Evolutionary conservation across 2,888 invertebrate species (phyloP), one percentile per base, ranked within the genome.

Genomic region (Opisthograptis luteolata): DNA sequence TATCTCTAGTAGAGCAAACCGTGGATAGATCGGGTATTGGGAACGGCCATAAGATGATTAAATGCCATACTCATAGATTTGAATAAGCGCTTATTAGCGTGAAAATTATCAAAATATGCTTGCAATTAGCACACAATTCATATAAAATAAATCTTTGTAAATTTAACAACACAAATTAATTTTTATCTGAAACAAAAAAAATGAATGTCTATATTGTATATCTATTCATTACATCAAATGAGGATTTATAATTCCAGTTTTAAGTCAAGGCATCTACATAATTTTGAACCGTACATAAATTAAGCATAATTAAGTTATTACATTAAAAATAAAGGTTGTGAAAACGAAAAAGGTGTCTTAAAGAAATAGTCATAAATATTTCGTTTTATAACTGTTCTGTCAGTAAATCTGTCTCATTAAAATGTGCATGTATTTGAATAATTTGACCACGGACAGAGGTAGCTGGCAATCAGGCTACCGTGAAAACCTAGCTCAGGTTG

Each of bases 351-450:
- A 36, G 5, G 3, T n/a, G 14, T 14, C 22, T 30, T 45, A 36
- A 22, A n/a, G n/a, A 8, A 12, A 10, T 15, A 24, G 12, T 1
- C 1, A 4, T 37, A 49, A 22, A 25, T n/a, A n/a, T 36, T 36
- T 15, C 3, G 43, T 30, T 53, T 39, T 37, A 5, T n/a, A 28
- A 14, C 13, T 13, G 6, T 20, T 7, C n/a, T 19, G 39, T 37
- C 45, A 61, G 57, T 58, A 54, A 54, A 53, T 54, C 62, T 59
- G 61, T 57, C 58, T 49, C 73, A 73, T 76, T 74, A 74, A 76
- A 77, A 79, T 79, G 75, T 78, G 73, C 78, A 79, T 79, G 65
- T 63, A 76, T 78, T 73, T 78, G 67, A 78, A 79, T 77, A 79
- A 72, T 74, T 73, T 64, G 47, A 55, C 45, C 7, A 32, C 35